These are phyloP conservation scores for Xiphophorus couchianus DNA, from an alignment of 2,113 vertebrate genomes.

Conservation along the genomic window DNA sequence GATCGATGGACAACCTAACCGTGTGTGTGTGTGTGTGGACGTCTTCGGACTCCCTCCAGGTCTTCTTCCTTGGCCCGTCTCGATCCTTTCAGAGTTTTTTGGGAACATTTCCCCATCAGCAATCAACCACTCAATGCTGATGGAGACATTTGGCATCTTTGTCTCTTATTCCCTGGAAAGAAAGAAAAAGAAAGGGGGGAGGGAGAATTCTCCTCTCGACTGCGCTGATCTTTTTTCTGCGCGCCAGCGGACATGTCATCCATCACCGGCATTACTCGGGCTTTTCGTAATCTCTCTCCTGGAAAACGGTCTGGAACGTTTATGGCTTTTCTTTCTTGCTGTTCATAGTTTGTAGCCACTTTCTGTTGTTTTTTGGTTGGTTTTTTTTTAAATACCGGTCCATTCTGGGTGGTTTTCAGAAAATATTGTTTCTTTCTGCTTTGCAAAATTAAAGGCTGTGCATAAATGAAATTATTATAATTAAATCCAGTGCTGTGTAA, in stretches of 20 bases:
- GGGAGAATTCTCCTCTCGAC: constrained; percentile 12
- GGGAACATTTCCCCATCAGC: constrained; percentile 20
- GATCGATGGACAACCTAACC: constrained; percentile 28
- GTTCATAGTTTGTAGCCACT: background rate
- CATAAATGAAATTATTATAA: no score
- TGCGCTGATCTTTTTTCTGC: background rate
- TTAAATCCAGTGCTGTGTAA: background rate
- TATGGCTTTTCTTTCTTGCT: background rate
- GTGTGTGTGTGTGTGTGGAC: constrained; percentile 32
- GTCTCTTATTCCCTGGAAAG: constrained; percentile 5
- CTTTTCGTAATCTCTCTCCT: background rate
- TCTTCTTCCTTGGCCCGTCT: constrained; percentile 29
- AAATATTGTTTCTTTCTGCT: background rate
- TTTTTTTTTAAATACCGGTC: background rate
- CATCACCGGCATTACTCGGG: background rate
- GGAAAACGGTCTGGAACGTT: background rate
- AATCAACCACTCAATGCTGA: background rate
- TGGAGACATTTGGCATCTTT: constrained; percentile 36
- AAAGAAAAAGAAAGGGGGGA: no score
- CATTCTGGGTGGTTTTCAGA: background rate
- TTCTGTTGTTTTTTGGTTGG: background rate
- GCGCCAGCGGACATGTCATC: background rate
- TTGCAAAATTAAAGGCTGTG: no score
- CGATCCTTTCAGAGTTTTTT: constrained; percentile 38
- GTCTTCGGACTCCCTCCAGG: constrained; percentile 28